Base-by-base conservation (phyloP, 37 sponge, comb jelly and placozoan genomes). In the Beroe ovata region DNA sequence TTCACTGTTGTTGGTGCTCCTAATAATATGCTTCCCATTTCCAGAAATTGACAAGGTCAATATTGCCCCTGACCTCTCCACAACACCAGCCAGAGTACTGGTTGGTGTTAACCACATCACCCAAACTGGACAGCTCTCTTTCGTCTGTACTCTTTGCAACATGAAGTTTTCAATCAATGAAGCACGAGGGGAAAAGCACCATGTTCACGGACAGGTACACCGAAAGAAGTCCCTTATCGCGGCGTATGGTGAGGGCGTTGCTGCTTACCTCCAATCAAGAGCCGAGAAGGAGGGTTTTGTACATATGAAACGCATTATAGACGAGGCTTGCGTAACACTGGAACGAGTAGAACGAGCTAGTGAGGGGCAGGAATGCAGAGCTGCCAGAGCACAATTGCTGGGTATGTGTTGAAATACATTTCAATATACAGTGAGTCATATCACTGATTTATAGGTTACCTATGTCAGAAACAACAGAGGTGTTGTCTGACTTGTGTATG, bases 291-390 rank as follows among this genome's bases (percentile, higher is more conserved):
- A 77, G 35, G 84, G 84, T 4, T 77, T 23, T 16, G 41, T 4
- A n/a, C 16, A 8, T 1, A 36, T 42, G 28, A 77, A 42, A 1
- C 16, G 28, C 29, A 39, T 77, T 8, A 77, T 77, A 6, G 41
- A 77, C 28, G 38, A 77, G 23, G 84, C 84, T 14, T 77, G 84
- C 33, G 54, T 38, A 25, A 19, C 84, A 2, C 38, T 77, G 23
- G 84, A 77, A 40, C 39, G 33, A 77, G 47, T 42, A 54, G 84
- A 77, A 42, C 6, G 20, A 1, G 84, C 39, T 21, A 42, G 25
- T 3, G 84, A 77, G 28, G 11, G 14, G 4, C 47, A 30, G 8
- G 41, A 30, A 14, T 11, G 28, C 8, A 77, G 47, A 26, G 84
- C 26, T 21, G 33, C 41, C 84, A 39, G 84, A 40, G 84, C 84